Percentiles rank a stretch among this genome's conserved stretches.
Evolutionary conservation across 2,113 vertebrate genomes (phyloP).

Genomic region (Sorex araneus): DNA sequence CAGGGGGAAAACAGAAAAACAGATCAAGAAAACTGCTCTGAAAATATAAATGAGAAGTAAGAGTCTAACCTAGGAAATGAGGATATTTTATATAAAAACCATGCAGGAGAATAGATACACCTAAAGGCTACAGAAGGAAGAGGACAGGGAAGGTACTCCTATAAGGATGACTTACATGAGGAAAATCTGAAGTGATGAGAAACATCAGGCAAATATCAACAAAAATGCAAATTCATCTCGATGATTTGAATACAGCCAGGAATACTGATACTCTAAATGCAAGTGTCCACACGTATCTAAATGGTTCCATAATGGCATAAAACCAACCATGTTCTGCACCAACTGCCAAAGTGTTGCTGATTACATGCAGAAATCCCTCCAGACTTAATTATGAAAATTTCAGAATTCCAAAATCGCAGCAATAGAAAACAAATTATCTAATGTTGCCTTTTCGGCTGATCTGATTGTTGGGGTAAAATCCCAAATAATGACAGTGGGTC

Average conservation of each 20-base stretch:
- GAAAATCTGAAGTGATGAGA: not conserved
- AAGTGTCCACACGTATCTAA: not conserved
- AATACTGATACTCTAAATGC: not conserved
- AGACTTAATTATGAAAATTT: too few species aligned
- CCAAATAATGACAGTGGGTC: too few species aligned
- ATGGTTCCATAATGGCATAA: not conserved
- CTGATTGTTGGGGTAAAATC: too few species aligned
- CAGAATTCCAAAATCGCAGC: too few species aligned
- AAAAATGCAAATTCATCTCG: slow-evolving; percentile 24
- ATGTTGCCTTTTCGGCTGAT: too few species aligned
- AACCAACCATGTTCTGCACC: not conserved
- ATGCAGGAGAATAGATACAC: not conserved
- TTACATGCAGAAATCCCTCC: slow-evolving; percentile 18
- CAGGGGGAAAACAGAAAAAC: not conserved
- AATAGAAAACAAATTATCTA: too few species aligned
- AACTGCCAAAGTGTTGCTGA: not conserved
- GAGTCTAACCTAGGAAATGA: not conserved
- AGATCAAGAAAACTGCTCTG: not conserved
- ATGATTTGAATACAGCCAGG: not conserved
- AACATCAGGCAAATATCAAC: not conserved
- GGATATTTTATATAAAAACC: not conserved
- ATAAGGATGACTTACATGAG: not conserved
- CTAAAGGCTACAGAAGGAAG: not conserved
- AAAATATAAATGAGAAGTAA: slow-evolving; percentile 32
- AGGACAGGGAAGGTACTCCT: not conserved